Conservation (phyloP, 2,797 vertebrate genomes). For the Cynodonichthys magdalenae region DNA sequence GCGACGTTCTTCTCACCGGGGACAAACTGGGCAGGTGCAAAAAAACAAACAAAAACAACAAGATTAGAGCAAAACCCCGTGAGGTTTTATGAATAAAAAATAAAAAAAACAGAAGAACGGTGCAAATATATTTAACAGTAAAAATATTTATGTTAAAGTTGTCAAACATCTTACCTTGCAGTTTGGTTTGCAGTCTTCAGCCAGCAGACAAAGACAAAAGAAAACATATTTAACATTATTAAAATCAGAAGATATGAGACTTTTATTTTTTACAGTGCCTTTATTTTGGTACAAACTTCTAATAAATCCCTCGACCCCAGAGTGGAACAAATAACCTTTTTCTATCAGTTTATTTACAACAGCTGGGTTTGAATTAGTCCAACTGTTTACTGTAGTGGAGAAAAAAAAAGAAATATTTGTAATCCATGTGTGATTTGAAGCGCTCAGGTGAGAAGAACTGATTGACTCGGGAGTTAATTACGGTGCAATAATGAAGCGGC, state of each 20-base stretch:
- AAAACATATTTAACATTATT: constrained; percentile 7
- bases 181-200: constrained; percentile 91
- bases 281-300: no score
- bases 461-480: background rate
- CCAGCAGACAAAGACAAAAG: constrained; percentile 21
- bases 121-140: background rate
- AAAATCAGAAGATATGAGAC: background rate
- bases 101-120: constrained; percentile 7
- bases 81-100: constrained; percentile 25
- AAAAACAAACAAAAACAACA: constrained; percentile 16
- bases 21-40: constrained; percentile 83
- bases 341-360: background rate
- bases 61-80: constrained; percentile 55
- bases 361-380: no score
- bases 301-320: no score
- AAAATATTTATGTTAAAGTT: no score
- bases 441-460: background rate
- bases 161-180: constrained; percentile 85
- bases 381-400: no score
- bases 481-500: background rate
- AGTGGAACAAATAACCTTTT: no score
- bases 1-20: constrained; percentile 90
- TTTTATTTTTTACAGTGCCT: no score
- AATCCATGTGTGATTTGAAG: background rate
- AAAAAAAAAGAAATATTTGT: no score